Percentiles rank a stretch among this genome's conserved stretches.
Conservation (phyloP, 2,797 vertebrate genomes). For the Capromys pilorides region DNA sequence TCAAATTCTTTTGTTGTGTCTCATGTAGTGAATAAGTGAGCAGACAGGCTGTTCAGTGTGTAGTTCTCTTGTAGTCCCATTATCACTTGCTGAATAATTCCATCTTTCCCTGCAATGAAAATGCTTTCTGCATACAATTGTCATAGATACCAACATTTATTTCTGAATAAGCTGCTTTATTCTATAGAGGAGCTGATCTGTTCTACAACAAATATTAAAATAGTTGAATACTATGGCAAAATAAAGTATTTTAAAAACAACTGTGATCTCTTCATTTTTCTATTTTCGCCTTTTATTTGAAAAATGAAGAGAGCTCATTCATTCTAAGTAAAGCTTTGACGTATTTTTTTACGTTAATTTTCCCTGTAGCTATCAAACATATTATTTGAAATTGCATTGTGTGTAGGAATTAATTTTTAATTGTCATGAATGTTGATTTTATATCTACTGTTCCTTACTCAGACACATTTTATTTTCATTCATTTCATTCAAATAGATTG, state of each 20-base stretch:
- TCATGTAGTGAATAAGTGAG: not conserved
- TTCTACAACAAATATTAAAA: not conserved
- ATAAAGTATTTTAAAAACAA: not conserved
- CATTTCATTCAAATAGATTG: not conserved
- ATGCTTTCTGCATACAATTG: not conserved
- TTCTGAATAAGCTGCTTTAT: not conserved
- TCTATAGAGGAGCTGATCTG: not conserved
- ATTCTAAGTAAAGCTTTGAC: not conserved
- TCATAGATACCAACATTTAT: not conserved
- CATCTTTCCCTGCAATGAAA: not conserved
- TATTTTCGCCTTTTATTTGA: not conserved
- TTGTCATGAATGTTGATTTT: not conserved
- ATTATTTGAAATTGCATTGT: not conserved
- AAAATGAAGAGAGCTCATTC: not conserved
- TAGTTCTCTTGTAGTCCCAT: not conserved
- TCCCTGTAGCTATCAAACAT: not conserved
- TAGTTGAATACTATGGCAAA: not conserved
- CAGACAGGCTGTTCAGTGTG: not conserved
- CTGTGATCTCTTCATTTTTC: not conserved
- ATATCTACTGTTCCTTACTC: not conserved
- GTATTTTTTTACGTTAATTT: not conserved
- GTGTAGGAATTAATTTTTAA: not conserved
- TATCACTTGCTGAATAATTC: not conserved
- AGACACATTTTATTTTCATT: conserved; percentile 15
- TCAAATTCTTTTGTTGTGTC: conserved; percentile 6